Conservation (phyloP, 1,140 invertebrate genomes). For the Zaprionus tsacasi region DNA sequence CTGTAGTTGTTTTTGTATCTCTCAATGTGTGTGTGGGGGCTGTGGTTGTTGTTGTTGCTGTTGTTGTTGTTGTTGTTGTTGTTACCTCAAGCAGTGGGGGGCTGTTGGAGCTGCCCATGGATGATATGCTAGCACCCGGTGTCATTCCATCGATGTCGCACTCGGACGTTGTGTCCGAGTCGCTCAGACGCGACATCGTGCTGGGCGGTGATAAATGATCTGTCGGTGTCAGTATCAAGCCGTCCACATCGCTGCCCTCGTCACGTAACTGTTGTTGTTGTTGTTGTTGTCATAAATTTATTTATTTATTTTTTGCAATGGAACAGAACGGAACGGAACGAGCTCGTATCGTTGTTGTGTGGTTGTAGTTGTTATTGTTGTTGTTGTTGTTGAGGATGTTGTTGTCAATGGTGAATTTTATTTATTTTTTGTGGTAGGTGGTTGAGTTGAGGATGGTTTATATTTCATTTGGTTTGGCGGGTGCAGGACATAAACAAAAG, state of each 20-base stretch:
- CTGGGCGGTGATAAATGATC: conserved; percentile 97
- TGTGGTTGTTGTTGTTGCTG: conserved; percentile 32
- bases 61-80: conserved; percentile 54
- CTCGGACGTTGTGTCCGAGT: conserved; percentile 95
- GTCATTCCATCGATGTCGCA: conserved; percentile 92
- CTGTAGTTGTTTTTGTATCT: conserved; percentile 23
- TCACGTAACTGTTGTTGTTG: conserved; percentile 74
- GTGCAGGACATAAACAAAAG: conserved; percentile 73
- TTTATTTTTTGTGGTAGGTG: conserved; percentile 47
- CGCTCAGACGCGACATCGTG: conserved; percentile 93
- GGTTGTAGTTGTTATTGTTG: conserved; percentile 39
- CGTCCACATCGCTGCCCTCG: conserved; percentile 85
- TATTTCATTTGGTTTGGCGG: conserved; percentile 23
- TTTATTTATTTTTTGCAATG: conserved; percentile 31
- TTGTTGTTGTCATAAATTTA: conserved; percentile 73
- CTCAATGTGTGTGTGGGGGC: conserved; percentile 35
- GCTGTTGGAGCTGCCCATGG: conserved; percentile 94
- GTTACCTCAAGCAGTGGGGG: conserved; percentile 86
- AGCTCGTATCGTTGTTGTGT: conserved; percentile 48
- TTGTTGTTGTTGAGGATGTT: conserved; percentile 40
- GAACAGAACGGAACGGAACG: conserved; percentile 25
- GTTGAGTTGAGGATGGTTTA: conserved; percentile 22
- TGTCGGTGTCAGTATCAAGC: conserved; percentile 87
- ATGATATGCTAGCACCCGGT: conserved; percentile 91
- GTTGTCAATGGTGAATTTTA: conserved; percentile 39